Evolutionary conservation across 2,888 invertebrate species (phyloP), one percentile per base, ranked within the genome.

Genomic region (Agriopis aurantiaria): DNA sequence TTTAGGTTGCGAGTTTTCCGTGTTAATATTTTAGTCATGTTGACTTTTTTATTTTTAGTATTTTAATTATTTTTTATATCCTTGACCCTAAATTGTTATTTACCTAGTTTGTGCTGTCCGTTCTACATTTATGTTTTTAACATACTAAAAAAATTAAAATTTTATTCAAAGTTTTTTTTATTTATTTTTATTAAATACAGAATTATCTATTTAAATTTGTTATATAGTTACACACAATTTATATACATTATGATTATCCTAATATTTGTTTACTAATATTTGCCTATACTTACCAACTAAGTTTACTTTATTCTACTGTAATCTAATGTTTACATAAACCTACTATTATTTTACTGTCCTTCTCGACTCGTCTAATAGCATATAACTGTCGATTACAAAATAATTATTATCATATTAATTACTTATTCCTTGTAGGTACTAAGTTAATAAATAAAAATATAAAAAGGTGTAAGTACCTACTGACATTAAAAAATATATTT

Each of bases 371-470:
- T 53, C 2, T 53, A 53, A 53, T 33, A 40, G 3, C 8, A 8
- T 41, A 55, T 8, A 7, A 40, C n/a, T 40, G 41, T 33, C 48
- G 14, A 49, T 8, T 41, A 60, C 49, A 40, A 14, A 56, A 52
- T 41, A 23, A 23, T 23, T 23, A 33, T 33, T 33, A 46, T 60
- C 48, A 66, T 55, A 66, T 59, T 52, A 57, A 11, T 40, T 56
- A 46, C 53, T 33, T 55, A 33, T 41, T 12, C 12, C n/a, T 41
- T 41, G 41, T 41, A 51, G 51, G 40, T 55, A 55, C 41, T 55
- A 55, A 9, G 41, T 55, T 41, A 55, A 55, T 55, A n/a, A 55
- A 55, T n/a, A 41, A 55, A 14, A 55, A 55, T 55, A n/a, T 55
- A 55, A 9, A 41, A 12, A 52, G 8, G n/a, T 55, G 40, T 41